Evolutionary conservation across 2,113 vertebrate species (phyloP), one percentile per base, ranked within the genome.

Genomic region (Corvus hawaiiensis): DNA sequence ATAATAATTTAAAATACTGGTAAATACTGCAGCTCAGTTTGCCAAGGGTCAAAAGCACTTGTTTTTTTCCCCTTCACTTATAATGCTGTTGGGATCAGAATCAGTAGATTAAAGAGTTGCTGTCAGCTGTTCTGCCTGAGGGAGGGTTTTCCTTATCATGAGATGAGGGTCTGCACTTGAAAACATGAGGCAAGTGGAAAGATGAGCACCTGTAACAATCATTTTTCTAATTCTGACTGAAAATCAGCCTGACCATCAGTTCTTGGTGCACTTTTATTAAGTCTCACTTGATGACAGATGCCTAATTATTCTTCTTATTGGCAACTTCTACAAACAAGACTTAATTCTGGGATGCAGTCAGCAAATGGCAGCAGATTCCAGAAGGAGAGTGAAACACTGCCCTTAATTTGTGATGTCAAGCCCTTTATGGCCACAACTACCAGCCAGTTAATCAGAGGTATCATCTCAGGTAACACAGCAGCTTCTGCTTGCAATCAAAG

Each of bases 91-190:
- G 84, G 76, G 82, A 93, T 94, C 72, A 88, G 75, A 82, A 95
- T 91, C 73, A 90, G 78, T 75, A 96, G 89, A 96, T 89, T 93
- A 89, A 88, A 69, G 79, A 92, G 67, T 72, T 10, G 2, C 64
- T 89, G 19, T 93, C 93, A 96, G 78, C 75, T 90, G 46, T 61
- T 95, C 72, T 95, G 94, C 77, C 64, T 14, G 1, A 95, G 82
- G 69, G 73, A 91, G 51, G 41, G 63, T 71, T 96, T 93, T 93
- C 73, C 49, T 68, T 30, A 22, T 44, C 86, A 79, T 63, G 46
- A 58, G 68, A 82, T 44, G 41, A 84, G 78, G 73, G 46, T 26
- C 56, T 77, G 73, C 55, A 74, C 71, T 87, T 72, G 43, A 75
- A 75, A 78, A 88, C 72, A 78, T 12, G 21, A 74, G 44, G 75